Base-by-base conservation (phyloP, 2,888 invertebrate species). In the Hypomecis punctinalis region DNA sequence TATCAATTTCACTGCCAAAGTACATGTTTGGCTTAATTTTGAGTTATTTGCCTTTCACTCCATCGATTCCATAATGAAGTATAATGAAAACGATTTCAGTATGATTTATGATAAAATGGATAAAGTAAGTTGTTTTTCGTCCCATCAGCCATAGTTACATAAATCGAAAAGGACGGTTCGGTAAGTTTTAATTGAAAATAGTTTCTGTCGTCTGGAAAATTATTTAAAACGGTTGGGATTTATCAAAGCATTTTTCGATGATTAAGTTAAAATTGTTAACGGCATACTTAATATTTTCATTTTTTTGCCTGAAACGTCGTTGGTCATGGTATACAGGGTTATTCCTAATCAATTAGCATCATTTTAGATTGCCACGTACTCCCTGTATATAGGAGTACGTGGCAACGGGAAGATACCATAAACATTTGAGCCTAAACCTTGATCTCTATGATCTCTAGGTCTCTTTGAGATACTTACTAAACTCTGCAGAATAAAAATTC, bases 21-120 rank as follows among this genome's bases (percentile, higher is more conserved):
- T 52, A 52, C 33, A 46, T 46, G 46, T 55, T 54, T 55, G 56
- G 37, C 39, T 56, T 47, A 47, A 56, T 47, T 56, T 47, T 47
- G 47, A 47, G 23, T 56, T 47, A 56, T 56, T 56, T 56, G 47
- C 47, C 39, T 36, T 55, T 9, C 54, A 37, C 39, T 37, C 43
- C 56, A 47, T 47, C 39, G 56, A 47, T 56, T 56, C 23, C 8
- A 33, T 56, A 56, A 56, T 56, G 56, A 47, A 56, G 47, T 47
- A 13, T 13, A 47, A 47, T 33, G 47, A 56, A 39, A 47, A 47
- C 35, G 43, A 36, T 36, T 45, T 46, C 13, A 45, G n/a, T 39
- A 39, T 43, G 33, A 3, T 23, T 23, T 23, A 23, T 23, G 23
- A 23, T 23, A 23, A 23, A 23, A 23, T 23, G 23, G 23, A 23